Conservation (phyloP, 2,113 vertebrate genomes). For the Pollimyrus isidori region DNA sequence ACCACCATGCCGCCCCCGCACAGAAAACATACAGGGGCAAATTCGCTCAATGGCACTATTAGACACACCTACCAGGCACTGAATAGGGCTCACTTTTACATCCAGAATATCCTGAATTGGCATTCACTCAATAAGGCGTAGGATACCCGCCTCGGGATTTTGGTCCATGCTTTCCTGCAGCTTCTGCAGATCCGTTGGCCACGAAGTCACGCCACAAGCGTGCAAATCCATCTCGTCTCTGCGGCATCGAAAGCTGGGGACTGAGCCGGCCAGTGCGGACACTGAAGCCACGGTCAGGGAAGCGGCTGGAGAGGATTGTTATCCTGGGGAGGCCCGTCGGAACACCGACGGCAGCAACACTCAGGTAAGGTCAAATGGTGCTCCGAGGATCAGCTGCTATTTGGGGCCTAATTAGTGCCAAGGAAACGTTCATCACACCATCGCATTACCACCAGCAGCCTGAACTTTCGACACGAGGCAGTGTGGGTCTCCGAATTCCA, state of each 20-base stretch:
- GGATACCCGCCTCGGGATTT: background rate
- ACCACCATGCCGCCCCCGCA: background rate
- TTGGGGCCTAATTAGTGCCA: background rate
- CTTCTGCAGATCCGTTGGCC: background rate
- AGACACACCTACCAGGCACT: background rate
- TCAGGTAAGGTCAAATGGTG: background rate
- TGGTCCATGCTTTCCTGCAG: background rate
- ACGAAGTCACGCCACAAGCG: background rate
- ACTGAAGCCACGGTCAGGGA: background rate
- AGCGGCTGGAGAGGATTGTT: background rate
- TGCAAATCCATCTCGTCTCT: background rate
- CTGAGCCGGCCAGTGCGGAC: background rate
- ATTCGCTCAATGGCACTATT: background rate
- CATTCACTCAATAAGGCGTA: background rate
- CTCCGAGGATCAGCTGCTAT: background rate
- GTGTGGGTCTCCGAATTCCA: background rate
- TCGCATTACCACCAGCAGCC: background rate
- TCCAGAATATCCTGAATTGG: background rate
- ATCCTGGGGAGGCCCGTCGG: background rate
- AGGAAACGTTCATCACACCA: background rate
- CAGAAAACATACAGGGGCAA: background rate
- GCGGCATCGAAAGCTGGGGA: background rate
- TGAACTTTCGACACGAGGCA: background rate
- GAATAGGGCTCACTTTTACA: background rate
- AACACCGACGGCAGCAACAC: background rate